phyloP scores from a whole-genome alignment of 2,888 invertebrate species.

The Leistus spinibarbis region DNA sequence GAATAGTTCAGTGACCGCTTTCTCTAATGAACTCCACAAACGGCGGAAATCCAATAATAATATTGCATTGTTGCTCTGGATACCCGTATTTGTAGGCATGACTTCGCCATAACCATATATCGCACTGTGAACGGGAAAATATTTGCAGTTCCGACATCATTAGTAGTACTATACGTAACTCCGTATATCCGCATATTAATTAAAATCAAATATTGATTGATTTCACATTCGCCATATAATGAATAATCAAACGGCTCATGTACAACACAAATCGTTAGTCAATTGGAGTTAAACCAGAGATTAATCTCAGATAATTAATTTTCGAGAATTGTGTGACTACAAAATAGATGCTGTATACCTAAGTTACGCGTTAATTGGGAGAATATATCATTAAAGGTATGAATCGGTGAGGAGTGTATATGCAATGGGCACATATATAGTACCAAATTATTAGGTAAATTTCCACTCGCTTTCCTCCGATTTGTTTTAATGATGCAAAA shows the following conservation, averaged over 20 bases:
- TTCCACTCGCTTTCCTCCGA: too few species aligned
- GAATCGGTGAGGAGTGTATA: too few species aligned
- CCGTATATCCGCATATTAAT: background rate
- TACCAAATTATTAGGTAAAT: too few species aligned
- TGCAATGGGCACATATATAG: too few species aligned
- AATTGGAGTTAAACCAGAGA: background rate
- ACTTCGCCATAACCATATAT: too few species aligned
- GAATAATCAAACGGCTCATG: background rate
- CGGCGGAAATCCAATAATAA: slow-evolving; percentile 12
- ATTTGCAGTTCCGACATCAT: background rate
- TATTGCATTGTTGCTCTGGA: slow-evolving; percentile 1
- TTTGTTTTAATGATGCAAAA: background rate
- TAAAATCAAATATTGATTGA: background rate
- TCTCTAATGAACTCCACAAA: slow-evolving; percentile 17
- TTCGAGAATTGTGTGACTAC: too few species aligned
- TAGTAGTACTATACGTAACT: background rate
- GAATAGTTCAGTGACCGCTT: slow-evolving; percentile 17
- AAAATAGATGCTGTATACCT: too few species aligned
- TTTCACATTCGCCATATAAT: background rate
- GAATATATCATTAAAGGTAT: too few species aligned
- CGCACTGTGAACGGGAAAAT: background rate
- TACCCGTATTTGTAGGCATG: slow-evolving; percentile 2
- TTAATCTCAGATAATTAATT: background rate
- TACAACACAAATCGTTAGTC: background rate
- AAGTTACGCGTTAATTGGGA: too few species aligned